These are phyloP conservation scores for Drosophila nigritarsus DNA, from an alignment of 2,888 invertebrate genomes.

Conservation along the genomic window DNA sequence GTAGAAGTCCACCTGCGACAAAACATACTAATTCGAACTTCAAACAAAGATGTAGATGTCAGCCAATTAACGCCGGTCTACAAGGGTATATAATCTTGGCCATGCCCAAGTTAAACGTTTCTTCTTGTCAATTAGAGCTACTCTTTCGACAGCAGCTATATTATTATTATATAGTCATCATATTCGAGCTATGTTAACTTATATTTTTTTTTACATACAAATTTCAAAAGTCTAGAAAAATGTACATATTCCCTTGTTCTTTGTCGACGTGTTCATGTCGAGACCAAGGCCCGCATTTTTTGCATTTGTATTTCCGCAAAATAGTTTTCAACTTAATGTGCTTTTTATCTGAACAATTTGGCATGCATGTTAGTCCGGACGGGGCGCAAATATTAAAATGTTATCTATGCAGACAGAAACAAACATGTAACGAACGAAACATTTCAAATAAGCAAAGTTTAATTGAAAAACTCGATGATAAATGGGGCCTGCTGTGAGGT, in stretches of 20 bases:
- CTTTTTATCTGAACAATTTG: conserved; percentile 64
- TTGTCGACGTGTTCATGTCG: conserved; percentile 1
- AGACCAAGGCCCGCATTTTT: conserved; percentile 34
- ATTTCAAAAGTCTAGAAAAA: not conserved
- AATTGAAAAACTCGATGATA: conserved; percentile 66
- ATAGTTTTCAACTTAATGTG: conserved; percentile 57
- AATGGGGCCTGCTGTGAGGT: conserved; percentile 45
- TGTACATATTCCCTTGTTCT: conserved; percentile 24
- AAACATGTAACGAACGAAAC: conserved; percentile 39
- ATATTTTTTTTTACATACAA: too few species aligned
- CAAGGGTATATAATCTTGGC: not conserved
- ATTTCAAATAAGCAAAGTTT: conserved; percentile 59
- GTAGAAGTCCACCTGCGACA: not conserved
- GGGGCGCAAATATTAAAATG: conserved; percentile 52
- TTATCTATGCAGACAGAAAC: conserved; percentile 59
- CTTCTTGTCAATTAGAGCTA: not conserved
- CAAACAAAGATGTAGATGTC: not conserved
- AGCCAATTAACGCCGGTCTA: not conserved
- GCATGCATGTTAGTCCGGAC: conserved; percentile 60
- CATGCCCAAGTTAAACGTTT: too few species aligned
- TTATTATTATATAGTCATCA: not conserved
- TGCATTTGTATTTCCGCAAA: conserved; percentile 57
- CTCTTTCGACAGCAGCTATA: not conserved
- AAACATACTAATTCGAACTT: not conserved
- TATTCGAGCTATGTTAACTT: not conserved